Evolutionary conservation across 1,140 invertebrate species (phyloP).

Genomic region (Steinernema khuongi): DNA sequence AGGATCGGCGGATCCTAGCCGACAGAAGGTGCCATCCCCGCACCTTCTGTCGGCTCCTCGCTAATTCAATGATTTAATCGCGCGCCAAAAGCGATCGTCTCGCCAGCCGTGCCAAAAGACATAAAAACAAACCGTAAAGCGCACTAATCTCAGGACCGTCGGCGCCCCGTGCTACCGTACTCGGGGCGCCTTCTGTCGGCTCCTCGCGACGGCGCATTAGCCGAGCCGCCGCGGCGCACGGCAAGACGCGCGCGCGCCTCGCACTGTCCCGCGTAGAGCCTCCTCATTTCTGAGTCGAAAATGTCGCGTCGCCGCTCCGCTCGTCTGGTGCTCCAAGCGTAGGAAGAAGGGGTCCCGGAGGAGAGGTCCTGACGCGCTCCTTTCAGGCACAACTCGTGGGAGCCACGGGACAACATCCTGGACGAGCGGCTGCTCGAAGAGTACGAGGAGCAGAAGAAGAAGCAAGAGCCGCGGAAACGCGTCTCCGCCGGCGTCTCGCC

Average conservation of each 20-base stretch:
- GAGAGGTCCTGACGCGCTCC: neutral
- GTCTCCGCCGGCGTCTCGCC: neutral
- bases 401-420: conserved; percentile 2
- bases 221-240: neutral
- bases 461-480: neutral
- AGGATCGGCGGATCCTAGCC: too few relatives aligned
- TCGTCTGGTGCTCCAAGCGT: conserved; percentile 2
- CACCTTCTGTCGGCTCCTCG: too few relatives aligned
- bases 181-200: neutral
- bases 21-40: too few relatives aligned
- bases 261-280: neutral
- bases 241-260: neutral
- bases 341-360: neutral
- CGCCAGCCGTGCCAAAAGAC: too few relatives aligned
- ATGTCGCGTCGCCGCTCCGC: conserved; percentile 14
- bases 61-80: too few relatives aligned
- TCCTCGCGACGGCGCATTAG: neutral
- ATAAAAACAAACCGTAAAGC: too few relatives aligned
- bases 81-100: too few relatives aligned
- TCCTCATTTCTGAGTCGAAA: conserved; percentile 1
- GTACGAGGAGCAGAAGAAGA: conserved; percentile 11
- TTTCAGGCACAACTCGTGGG: conserved; percentile 9
- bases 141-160: too few relatives aligned
- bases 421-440: neutral
- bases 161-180: neutral